Evolutionary conservation across 2,113 vertebrate species (phyloP).

Genomic region (Brachypodius melanocephalos): DNA sequence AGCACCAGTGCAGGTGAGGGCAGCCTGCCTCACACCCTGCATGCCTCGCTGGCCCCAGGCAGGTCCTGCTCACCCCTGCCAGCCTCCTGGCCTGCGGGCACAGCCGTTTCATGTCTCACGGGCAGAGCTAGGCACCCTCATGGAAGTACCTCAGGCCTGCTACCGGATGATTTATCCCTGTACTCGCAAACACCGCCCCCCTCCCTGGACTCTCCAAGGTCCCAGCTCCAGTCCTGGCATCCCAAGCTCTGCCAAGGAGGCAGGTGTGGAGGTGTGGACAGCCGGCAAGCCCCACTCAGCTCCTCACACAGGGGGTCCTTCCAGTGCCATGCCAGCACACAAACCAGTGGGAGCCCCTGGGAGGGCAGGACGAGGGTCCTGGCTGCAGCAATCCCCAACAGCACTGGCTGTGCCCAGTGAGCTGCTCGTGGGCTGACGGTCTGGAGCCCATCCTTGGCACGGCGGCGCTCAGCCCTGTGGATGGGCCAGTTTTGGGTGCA

Average conservation of each 20-base stretch:
- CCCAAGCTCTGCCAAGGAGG: not conserved
- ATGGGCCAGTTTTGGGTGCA: not conserved
- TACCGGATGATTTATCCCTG: not conserved
- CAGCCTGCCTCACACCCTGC: not conserved
- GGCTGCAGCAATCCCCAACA: not conserved
- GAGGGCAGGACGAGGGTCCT: not conserved
- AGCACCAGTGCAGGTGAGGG: not conserved
- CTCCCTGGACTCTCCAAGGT: not conserved
- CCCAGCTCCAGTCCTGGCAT: not conserved
- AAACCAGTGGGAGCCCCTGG: not conserved
- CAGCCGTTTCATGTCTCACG: not conserved
- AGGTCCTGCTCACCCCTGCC: not conserved
- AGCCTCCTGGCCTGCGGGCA: not conserved
- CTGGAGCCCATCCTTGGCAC: not conserved
- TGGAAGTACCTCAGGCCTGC: not conserved
- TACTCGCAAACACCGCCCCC: not conserved
- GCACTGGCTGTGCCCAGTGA: not conserved
- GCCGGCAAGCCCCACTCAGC: not conserved
- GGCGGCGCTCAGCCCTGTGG: not conserved
- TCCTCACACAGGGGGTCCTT: not conserved
- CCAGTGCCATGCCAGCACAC: not conserved
- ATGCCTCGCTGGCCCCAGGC: accelerated
- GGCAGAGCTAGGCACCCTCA: not conserved
- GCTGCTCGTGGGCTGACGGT: not conserved
- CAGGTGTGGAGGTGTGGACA: not conserved